phyloP scores from a whole-genome alignment of 2,113 vertebrate genomes.

The Dipodomys ordii region DNA sequence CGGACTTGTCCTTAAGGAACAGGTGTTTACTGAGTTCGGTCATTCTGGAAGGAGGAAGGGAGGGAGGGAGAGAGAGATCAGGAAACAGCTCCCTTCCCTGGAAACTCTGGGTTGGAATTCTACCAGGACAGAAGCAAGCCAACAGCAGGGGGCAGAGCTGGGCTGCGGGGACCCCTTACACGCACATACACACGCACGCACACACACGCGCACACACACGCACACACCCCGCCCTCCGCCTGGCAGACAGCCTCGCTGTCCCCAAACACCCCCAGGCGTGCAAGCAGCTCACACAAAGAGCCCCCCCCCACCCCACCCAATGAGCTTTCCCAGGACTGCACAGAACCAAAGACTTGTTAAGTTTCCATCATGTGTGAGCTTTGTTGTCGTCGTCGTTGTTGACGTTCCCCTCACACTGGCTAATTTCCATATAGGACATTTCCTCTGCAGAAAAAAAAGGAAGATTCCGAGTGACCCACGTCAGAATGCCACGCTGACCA shows the following conservation, averaged over 20 bases:
- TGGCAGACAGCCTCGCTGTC: too few species aligned
- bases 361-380: background rate
- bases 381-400: too few species aligned
- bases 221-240: too few species aligned
- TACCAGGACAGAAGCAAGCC: fast-evolving
- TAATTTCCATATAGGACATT: background rate
- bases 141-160: slow-evolving; percentile 71
- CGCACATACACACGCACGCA: too few species aligned
- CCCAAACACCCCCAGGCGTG: too few species aligned
- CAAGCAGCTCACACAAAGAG: too few species aligned
- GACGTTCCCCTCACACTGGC: background rate
- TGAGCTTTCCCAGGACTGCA: too few species aligned
- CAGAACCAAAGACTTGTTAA: background rate
- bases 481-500: background rate
- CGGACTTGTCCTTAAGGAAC: too few species aligned
- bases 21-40: too few species aligned
- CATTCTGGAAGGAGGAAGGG: background rate
- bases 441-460: background rate
- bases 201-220: too few species aligned
- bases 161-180: background rate
- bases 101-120: background rate
- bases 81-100: background rate
- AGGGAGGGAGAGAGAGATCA: too few species aligned
- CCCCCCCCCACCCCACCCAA: too few species aligned
- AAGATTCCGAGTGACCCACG: background rate